Evolutionary conservation across 92 coral and sea anemone species (phyloP).

Genomic region (Galaxea fascicularis): DNA sequence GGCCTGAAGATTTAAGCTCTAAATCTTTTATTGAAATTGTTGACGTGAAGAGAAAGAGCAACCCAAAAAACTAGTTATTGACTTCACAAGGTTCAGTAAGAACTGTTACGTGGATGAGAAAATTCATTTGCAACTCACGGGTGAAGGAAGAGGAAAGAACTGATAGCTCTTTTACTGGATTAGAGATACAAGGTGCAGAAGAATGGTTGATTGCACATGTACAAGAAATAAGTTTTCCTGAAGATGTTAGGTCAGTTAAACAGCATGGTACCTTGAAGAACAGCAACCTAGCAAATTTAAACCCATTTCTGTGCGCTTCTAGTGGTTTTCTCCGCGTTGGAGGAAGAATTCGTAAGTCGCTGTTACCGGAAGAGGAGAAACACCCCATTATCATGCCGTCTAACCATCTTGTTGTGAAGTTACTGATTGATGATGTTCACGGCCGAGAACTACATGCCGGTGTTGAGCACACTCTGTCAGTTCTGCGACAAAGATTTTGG

Average conservation of each 20-base stretch:
- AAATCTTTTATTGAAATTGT: no score
- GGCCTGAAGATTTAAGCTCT: conserved; percentile 46
- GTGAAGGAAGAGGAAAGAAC: conserved; percentile 18
- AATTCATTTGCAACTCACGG: conserved; percentile 20
- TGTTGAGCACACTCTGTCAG: conserved; percentile 34
- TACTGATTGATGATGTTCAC: conserved; percentile 33
- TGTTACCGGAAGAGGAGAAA: conserved; percentile 38
- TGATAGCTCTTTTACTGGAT: no score
- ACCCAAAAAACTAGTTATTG: conserved; percentile 21
- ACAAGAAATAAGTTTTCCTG: neutral
- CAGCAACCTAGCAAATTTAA: conserved; percentile 39
- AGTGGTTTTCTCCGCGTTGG: conserved; percentile 47
- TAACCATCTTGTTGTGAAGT: conserved; percentile 30
- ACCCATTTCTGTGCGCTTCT: conserved; percentile 37
- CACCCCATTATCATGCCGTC: conserved; percentile 40
- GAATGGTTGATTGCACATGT: conserved; percentile 1
- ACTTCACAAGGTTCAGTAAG: conserved; percentile 44
- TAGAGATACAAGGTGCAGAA: conserved; percentile 2
- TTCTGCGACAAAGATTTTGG: conserved; percentile 1
- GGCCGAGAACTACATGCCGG: conserved; percentile 31
- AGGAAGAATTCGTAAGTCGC: conserved; percentile 37
- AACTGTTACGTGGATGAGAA: conserved; percentile 36
- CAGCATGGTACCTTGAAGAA: conserved; percentile 1
- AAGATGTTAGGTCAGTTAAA: neutral
- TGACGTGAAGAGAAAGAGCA: neutral